phyloP scores from a whole-genome alignment of 2,113 vertebrate genomes.

The Ploceus nigricollis region DNA sequence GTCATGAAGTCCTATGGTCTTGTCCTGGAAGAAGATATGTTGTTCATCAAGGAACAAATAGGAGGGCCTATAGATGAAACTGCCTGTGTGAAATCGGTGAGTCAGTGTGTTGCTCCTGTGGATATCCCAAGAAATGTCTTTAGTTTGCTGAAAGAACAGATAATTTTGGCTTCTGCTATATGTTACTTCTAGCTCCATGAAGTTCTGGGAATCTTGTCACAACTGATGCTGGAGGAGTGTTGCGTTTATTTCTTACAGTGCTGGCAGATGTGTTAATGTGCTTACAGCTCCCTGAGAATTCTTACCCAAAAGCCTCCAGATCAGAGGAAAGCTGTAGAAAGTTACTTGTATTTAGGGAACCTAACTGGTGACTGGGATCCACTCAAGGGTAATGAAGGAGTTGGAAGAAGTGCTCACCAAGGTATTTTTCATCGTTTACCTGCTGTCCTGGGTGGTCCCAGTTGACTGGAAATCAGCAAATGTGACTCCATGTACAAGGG shows the following conservation, averaged over 20 bases:
- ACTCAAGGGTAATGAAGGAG: not conserved
- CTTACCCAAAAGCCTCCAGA: not conserved
- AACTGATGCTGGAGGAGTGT: not conserved
- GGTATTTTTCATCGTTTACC: not conserved
- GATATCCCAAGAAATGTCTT: not conserved
- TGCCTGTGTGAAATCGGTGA: not conserved
- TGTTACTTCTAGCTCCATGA: not conserved
- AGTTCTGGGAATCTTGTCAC: not conserved
- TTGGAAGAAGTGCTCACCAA: not conserved
- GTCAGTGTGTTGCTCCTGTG: not conserved
- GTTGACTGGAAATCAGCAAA: not conserved
- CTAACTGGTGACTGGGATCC: not conserved
- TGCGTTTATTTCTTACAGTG: not conserved
- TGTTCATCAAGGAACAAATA: slow-evolving; percentile 93
- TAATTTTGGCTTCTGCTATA: not conserved
- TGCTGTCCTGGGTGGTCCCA: not conserved
- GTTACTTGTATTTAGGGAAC: not conserved
- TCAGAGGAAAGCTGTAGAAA: not conserved
- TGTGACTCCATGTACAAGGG: not conserved
- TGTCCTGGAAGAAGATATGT: slow-evolving; percentile 80
- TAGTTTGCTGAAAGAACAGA: not conserved
- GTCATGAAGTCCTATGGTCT: slow-evolving; percentile 82
- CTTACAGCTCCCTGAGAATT: not conserved
- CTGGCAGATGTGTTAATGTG: not conserved
- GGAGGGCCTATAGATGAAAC: slow-evolving; percentile 71